Conservation (phyloP, 2,113 vertebrate genomes). For the Jacana jacana region DNA sequence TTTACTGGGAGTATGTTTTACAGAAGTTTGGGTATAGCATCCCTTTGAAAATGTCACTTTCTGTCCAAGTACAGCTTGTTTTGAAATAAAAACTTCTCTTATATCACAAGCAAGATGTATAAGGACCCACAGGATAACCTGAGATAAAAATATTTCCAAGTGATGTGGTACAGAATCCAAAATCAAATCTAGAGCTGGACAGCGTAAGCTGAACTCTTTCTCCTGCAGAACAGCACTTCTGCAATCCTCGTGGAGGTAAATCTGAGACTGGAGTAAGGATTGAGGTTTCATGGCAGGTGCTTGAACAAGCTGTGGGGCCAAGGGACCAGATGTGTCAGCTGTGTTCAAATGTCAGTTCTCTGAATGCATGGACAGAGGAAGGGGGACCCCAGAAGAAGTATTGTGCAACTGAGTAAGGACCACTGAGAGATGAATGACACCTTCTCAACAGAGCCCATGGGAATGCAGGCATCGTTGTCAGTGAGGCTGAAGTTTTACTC, state of each 20-base stretch:
- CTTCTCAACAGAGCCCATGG: neutral
- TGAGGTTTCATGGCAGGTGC: neutral
- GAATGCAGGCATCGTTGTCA: neutral
- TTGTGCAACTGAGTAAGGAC: neutral
- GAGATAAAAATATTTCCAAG: fast-evolving
- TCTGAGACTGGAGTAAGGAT: neutral
- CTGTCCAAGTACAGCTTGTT: neutral
- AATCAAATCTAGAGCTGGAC: neutral
- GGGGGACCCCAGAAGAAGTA: neutral
- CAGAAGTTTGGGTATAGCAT: neutral
- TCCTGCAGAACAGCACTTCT: neutral
- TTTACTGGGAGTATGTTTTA: neutral
- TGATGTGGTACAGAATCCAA: neutral
- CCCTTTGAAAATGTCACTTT: neutral
- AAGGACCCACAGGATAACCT: neutral
- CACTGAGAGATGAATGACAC: neutral
- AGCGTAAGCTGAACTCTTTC: neutral
- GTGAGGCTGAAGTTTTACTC: neutral
- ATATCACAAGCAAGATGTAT: neutral
- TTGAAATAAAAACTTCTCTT: neutral
- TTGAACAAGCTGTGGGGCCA: neutral
- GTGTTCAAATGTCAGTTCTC: neutral
- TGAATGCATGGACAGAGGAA: neutral
- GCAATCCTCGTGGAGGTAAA: neutral
- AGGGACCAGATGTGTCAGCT: fast-evolving